These are phyloP conservation scores for Gallinago undulata DNA, from an alignment of 2,113 vertebrate genomes.

Conservation along the genomic window DNA sequence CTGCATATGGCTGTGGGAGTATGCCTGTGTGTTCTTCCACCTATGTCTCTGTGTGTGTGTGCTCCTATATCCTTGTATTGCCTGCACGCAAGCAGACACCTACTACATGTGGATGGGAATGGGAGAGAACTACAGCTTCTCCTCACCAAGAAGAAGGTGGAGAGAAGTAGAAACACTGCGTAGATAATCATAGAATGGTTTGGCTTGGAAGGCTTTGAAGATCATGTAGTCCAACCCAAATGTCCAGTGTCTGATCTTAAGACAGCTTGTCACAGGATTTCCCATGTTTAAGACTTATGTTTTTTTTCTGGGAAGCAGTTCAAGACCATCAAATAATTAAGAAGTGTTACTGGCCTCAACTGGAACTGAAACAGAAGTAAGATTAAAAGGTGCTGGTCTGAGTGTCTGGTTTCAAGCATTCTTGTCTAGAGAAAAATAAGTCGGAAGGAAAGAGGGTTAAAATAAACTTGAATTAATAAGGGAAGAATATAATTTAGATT, in stretches of 20 bases:
- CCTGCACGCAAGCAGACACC: background rate
- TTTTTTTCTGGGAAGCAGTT: background rate
- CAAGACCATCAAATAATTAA: background rate
- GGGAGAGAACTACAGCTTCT: background rate
- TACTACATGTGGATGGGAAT: background rate
- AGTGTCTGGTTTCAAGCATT: background rate
- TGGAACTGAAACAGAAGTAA: background rate
- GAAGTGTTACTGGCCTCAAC: background rate
- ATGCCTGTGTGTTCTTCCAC: background rate
- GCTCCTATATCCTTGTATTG: background rate
- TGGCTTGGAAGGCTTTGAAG: background rate
- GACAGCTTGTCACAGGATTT: background rate
- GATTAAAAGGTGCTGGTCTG: background rate
- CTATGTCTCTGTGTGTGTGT: rapidly evolving
- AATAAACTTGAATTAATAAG: slow-evolving; percentile 36
- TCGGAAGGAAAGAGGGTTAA: background rate
- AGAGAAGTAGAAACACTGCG: background rate
- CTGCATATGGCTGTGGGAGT: background rate
- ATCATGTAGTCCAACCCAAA: background rate
- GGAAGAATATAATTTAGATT: background rate
- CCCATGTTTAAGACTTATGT: background rate
- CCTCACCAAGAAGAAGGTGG: background rate
- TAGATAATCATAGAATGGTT: background rate
- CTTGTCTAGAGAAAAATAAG: background rate
- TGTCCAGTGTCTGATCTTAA: background rate